Evolutionary conservation across 2,888 invertebrate genomes (phyloP), one percentile per base, ranked within the genome.

Genomic region (Schizaphis graminum): DNA sequence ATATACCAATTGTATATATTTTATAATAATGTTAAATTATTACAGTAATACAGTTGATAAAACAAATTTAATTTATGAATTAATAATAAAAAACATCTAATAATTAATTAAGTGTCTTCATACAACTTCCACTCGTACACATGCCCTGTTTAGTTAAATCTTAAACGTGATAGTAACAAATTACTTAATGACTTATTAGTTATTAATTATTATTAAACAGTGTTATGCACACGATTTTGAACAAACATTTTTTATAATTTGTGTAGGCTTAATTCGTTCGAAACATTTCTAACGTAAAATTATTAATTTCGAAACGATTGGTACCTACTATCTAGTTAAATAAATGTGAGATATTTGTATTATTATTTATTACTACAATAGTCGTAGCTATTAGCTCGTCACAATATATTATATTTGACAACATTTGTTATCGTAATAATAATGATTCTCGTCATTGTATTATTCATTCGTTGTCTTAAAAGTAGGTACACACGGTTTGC

Each of bases 381-480:
- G 21, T 53, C 77, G 35, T 44, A 86, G 86, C 16, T 28, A 86
- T 86, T 47, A 44, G 47, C 47, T 86, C 86, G 47, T 86, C 86
- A 47, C 86, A 47, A 26, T 28, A 44, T 13, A 13, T 44, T 13
- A 13, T 44, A 86, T 47, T 86, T 61, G 61, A 90, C 24, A 88
- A 53, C 3, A 88, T 24, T 53, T 88, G 21, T 35, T 53, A 53
- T 53, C 24, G 88, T 53, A 5, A 53, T 35, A 53, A 47, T 53
- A n/a, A n/a, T 49, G n/a, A 16, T 49, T 53, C 44, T 86, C 35
- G 49, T 53, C 35, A 49, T 49, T 49, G n/a, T 49, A 49, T 53
- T 88, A 86, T 86, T 47, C 85, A 86, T 47, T 44, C 28, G 44
- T 88, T 56, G n/a, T 88, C 53, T 88, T 88, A 88, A 53, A 84